Evolutionary conservation across 2,888 invertebrate genomes (phyloP), one percentile per base, ranked within the genome.

Genomic region (Drosophila longiperda): DNA sequence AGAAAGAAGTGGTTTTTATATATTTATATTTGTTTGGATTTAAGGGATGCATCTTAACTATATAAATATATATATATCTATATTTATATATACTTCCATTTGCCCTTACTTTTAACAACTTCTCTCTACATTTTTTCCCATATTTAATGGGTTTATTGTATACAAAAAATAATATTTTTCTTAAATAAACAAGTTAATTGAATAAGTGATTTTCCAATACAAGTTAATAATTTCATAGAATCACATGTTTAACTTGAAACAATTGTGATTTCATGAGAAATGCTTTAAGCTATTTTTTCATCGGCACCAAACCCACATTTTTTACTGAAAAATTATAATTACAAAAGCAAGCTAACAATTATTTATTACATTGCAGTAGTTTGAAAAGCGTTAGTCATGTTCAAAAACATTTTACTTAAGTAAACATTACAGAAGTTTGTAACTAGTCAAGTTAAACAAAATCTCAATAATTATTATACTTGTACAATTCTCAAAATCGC

Each of bases 401-500:
- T 54, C 20, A 23, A 23, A 38, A 17, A 40, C 23, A n/a, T 23
- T 2, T 23, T 29, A 8, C 0, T 52, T 23, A 17, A 23, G 26
- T 62, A 48, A 34, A 17, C 6, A 17, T 12, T 60, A 33, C n/a
- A 7, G 5, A 20, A 52, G 34, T 52, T 36, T 65, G 40, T 38
- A n/a, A 33, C 42, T 45, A 45, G 29, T 53, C 32, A 26, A 34
- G 29, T 15, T 4, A 7, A 48, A 20, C 23, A 23, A 12, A 38
- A 29, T 33, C 38, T 32, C 17, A 45, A 45, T 34, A 23, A 53
- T 53, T 12, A 54, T 32, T 20, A 0, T n/a, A 23, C 11, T 53
- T 2, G n/a, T 7, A 23, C 12, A 9, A 29, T 8, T 45, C 55
- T 64, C 7, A n/a, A n/a, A 36, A 73, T 53, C 61, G 50, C 60